Evolutionary conservation across 2,888 invertebrate species (phyloP).

Genomic region (Cephus nigrinus): DNA sequence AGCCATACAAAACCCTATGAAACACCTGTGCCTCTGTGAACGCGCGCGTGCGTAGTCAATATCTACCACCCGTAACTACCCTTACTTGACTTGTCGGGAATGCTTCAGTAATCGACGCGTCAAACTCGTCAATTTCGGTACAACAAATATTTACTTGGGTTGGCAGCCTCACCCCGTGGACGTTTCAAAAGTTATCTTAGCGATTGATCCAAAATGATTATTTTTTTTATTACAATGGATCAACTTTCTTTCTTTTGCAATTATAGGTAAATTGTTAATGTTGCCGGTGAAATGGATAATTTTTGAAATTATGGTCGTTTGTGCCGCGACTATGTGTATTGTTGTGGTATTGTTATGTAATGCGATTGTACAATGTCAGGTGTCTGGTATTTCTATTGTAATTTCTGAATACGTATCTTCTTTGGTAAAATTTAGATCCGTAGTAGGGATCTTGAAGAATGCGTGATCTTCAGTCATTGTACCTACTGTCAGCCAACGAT

Average conservation of each 20-base stretch:
- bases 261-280: not conserved
- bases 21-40: slow-evolving; percentile 28
- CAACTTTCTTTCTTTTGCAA: not conserved
- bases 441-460: not conserved
- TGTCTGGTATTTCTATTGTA: not conserved
- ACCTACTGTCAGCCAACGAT: not conserved
- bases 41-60: not conserved
- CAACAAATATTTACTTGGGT: slow-evolving; percentile 31
- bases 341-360: not conserved
- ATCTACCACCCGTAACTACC: not conserved
- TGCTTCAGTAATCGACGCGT: not conserved
- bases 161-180: not conserved
- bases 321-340: not conserved
- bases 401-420: not conserved
- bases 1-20: slow-evolving; percentile 12
- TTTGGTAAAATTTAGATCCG: not conserved
- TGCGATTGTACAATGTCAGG: not conserved
- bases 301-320: not conserved
- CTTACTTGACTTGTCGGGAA: not conserved
- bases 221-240: not conserved
- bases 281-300: not conserved
- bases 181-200: not conserved
- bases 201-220: not conserved
- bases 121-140: not conserved
- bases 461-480: not conserved